Percentiles rank a stretch among this genome's conserved stretches.
Conservation (phyloP, 2,888 invertebrate genomes). For the Leucoptera coffeella region DNA sequence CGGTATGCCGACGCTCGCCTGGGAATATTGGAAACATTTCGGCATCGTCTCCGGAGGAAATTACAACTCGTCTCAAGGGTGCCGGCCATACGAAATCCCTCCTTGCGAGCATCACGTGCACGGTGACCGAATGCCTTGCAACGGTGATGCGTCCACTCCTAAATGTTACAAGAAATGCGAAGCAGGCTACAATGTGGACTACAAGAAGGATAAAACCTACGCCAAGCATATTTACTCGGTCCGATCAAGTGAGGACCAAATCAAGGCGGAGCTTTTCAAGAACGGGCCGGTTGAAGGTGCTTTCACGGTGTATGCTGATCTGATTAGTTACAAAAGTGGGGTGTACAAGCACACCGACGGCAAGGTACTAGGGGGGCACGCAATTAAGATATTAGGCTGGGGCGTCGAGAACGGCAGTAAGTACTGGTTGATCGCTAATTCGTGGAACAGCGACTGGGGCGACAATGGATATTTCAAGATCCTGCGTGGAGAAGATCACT, state of each 20-base stretch:
- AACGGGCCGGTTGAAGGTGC: constrained; percentile 77
- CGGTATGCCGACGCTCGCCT: constrained; percentile 62
- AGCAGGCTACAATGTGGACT: constrained; percentile 52
- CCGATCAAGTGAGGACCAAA: constrained; percentile 48
- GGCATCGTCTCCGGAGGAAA: constrained; percentile 77
- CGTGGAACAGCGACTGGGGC: constrained; percentile 83
- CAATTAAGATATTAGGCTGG: constrained; percentile 74
- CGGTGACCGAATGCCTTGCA: constrained; percentile 58
- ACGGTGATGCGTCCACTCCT: constrained; percentile 58
- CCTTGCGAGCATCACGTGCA: constrained; percentile 78
- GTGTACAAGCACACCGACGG: constrained; percentile 54
- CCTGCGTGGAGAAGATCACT: constrained; percentile 58
- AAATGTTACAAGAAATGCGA: constrained; percentile 59
- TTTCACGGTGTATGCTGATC: constrained; percentile 70
- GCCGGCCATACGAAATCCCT: constrained; percentile 67
- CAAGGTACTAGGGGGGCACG: constrained; percentile 64
- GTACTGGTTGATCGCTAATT: constrained; percentile 80
- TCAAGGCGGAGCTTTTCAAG: constrained; percentile 65
- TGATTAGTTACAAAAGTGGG: constrained; percentile 68
- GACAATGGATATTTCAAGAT: constrained; percentile 73
- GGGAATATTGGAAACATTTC: constrained; percentile 66
- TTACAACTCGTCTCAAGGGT: constrained; percentile 63
- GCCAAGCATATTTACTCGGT: constrained; percentile 55
- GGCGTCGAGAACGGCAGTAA: constrained; percentile 61
- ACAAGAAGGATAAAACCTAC: constrained; percentile 60